Evolutionary conservation across 2,888 invertebrate genomes (phyloP).

Genomic region (Plebejus argus): DNA sequence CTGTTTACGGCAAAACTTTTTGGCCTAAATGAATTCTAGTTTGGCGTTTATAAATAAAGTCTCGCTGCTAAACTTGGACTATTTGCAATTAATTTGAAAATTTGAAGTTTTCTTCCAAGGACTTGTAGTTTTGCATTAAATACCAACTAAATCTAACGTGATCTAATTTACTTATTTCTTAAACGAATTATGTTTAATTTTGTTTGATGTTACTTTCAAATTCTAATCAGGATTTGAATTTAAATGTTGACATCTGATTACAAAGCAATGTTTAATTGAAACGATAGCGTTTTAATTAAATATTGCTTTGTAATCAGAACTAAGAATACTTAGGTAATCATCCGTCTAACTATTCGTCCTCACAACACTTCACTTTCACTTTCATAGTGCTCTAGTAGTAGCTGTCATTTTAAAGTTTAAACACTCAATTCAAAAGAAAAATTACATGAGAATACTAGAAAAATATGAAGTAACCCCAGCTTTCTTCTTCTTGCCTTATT

Average conservation of each 20-base stretch:
- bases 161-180: not conserved
- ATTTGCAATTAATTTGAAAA: constrained; percentile 36
- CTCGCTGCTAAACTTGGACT: constrained; percentile 36
- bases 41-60: constrained; percentile 45
- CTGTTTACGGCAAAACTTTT: constrained; percentile 46
- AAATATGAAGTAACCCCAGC: not conserved
- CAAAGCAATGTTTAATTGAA: no score
- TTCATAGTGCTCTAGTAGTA: no score
- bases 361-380: no score
- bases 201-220: not conserved
- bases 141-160: constrained; percentile 12
- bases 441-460: constrained; percentile 5
- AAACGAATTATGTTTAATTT: not conserved
- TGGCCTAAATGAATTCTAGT: constrained; percentile 47
- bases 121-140: constrained; percentile 5
- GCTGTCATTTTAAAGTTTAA: no score
- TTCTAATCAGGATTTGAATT: not conserved
- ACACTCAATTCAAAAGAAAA: not conserved
- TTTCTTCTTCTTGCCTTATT: no score
- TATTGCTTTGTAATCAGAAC: no score
- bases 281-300: no score
- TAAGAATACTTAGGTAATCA: no score
- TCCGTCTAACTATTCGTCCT: no score
- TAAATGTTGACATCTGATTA: not conserved
- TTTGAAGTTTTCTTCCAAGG: constrained; percentile 26